Evolutionary conservation across 1,140 invertebrate species (phyloP), one percentile per base, ranked within the genome.

Genomic region (Mesaphorura yosii): DNA sequence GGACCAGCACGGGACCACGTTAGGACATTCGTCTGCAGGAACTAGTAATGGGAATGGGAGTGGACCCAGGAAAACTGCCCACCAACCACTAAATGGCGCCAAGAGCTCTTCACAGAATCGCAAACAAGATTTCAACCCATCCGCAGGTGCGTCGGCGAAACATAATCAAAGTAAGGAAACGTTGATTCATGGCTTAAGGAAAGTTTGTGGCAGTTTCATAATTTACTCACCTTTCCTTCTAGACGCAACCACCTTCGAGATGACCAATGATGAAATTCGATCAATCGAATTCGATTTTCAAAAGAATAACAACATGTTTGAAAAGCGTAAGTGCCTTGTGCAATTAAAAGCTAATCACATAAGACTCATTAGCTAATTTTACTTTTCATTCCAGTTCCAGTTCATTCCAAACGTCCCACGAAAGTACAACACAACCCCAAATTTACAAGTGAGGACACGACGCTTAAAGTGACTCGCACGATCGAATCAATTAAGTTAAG

Each of bases 271-370:
- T 40, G 58, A 60, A 47, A 56, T 60, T 42, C 25, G 47, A 44
- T 25, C 50, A 22, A 22, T 37, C 10, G 58, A 60, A 26, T 60
- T 57, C 25, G 49, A 60, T 39, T 60, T 60, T 38, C 53, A 60
- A 49, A 34, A 49, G 34, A 60, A 56, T 42, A 37, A 49, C 14
- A 50, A 53, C 34, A 55, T 47, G 42, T 60, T 60, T 50, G 54
- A 55, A 19, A 60, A 60, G 31, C 28, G 50, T 60, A 38, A 52
- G 58, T 26, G 29, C 31, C 4, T 23, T 23, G 23, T n/a, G n/a
- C n/a, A n/a, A n/a, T n/a, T n/a, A n/a, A n/a, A n/a, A n/a, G n/a
- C n/a, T n/a, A n/a, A n/a, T n/a, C n/a, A n/a, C n/a, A n/a, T n/a
- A n/a, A n/a, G n/a, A n/a, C n/a, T n/a, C n/a, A 31, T 14, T 12